These are phyloP conservation scores for Gandaritis pyraliata DNA, from an alignment of 2,888 invertebrate species.

Conservation along the genomic window DNA sequence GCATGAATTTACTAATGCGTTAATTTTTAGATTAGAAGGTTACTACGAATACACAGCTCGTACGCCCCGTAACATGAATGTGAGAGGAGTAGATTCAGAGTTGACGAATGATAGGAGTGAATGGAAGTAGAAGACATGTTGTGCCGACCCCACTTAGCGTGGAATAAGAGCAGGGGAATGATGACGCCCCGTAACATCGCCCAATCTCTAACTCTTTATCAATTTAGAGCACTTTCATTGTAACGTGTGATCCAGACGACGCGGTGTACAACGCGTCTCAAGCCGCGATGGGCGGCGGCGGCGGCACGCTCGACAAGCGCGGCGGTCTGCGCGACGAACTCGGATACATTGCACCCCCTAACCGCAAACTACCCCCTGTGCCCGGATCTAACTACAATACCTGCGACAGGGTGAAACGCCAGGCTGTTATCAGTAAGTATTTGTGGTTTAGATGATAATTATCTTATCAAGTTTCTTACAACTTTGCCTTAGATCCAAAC, in stretches of 20 bases:
- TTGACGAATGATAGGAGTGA: too few relatives aligned
- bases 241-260: conserved; percentile 86
- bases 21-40: too few relatives aligned
- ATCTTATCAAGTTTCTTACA: background rate
- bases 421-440: conserved; percentile 95
- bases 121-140: too few relatives aligned
- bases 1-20: too few relatives aligned
- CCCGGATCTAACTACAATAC: conserved; percentile 97
- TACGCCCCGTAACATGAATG: too few relatives aligned
- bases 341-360: conserved; percentile 96
- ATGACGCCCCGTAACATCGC: too few relatives aligned
- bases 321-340: conserved; percentile 93
- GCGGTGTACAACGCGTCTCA: conserved; percentile 95
- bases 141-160: too few relatives aligned
- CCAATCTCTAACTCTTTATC: too few relatives aligned
- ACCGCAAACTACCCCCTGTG: conserved; percentile 95
- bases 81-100: too few relatives aligned
- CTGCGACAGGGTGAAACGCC: conserved; percentile 96
- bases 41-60: too few relatives aligned
- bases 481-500: conserved; percentile 1
- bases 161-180: too few relatives aligned
- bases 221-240: background rate
- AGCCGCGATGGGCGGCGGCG: conserved; percentile 85
- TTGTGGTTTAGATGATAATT: background rate
- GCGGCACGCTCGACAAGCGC: conserved; percentile 92